Evolutionary conservation across 2,797 vertebrate species (phyloP), one percentile per base, ranked within the genome.

Genomic region (Luscinia luscinia): DNA sequence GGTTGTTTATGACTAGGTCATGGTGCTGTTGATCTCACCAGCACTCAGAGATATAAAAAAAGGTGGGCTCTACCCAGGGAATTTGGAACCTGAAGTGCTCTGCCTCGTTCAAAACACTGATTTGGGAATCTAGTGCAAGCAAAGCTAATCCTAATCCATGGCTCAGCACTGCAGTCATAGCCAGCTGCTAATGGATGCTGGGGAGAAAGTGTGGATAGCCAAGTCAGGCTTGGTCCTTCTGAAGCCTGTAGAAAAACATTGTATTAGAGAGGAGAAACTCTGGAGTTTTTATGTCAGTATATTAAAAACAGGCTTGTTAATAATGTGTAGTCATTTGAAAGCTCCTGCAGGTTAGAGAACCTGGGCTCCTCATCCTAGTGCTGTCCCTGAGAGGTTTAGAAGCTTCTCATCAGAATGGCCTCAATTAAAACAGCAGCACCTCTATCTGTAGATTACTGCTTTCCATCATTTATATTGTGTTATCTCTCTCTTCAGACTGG

Each of bases 401-500:
- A 93, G 91, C 97, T 96, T 96, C 97, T 97, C 96, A 96, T 94
- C 93, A 95, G 89, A 97, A 98, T 84, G 95, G 97, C 96, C 94
- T 97, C 91, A 95, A 98, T 98, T 98, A 97, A 97, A 96, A 97
- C 88, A 86, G 41, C 93, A 97, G 96, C 64, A 41, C 72, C 76
- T 67, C 96, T 96, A 96, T 98, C 97, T 97, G 87, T 96, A 97
- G 95, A 95, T 97, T 97, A 96, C 94, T 94, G 96, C 97, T 93
- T 96, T 98, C 97, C 84, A 92, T 98, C 97, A 98, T 98, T 98
- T 98, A 98, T 97, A 96, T 96, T 95, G 95, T 91, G 97, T 98
- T 98, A 98, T 98, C 98, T 98, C 97, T 94, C 97, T 97, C 95
- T 97, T 98, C 98, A 98, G 98, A 97, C 97, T 94, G 98, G 98